Percentiles rank a stretch among this genome's conserved stretches.
Evolutionary conservation across 1,140 invertebrate genomes (phyloP).

Genomic region (Eurosta solidaginis): DNA sequence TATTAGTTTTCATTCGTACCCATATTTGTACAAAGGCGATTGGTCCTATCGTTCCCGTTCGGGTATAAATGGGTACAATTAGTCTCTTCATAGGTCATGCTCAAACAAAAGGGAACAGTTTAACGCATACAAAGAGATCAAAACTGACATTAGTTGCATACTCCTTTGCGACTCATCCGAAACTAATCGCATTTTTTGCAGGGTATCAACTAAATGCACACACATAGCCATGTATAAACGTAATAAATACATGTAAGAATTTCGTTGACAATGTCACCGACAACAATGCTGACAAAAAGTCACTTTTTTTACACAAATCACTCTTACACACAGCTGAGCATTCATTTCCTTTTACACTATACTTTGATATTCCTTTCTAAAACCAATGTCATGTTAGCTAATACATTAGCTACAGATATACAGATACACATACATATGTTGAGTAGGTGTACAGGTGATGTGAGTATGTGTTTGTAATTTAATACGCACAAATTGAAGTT

Average conservation of each 20-base stretch:
- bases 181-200: too few species aligned
- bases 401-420: too few species aligned
- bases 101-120: too few species aligned
- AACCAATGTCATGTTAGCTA: background rate
- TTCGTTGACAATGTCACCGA: conserved; percentile 20
- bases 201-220: background rate
- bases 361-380: conserved; percentile 13
- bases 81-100: too few species aligned
- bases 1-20: too few species aligned
- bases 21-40: too few species aligned
- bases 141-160: too few species aligned
- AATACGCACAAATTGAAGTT: background rate
- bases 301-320: background rate
- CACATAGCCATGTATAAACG: background rate
- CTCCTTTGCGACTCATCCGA: too few species aligned
- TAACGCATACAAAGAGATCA: too few species aligned
- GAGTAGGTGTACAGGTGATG: background rate
- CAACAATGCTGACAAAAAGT: conserved; percentile 14
- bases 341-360: background rate
- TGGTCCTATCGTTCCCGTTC: too few species aligned
- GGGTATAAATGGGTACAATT: too few species aligned
- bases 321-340: background rate
- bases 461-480: background rate
- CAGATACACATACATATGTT: too few species aligned
- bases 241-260: conserved; percentile 6